Conservation (phyloP, 2,113 vertebrate species). For the Eulemur rufifrons region DNA sequence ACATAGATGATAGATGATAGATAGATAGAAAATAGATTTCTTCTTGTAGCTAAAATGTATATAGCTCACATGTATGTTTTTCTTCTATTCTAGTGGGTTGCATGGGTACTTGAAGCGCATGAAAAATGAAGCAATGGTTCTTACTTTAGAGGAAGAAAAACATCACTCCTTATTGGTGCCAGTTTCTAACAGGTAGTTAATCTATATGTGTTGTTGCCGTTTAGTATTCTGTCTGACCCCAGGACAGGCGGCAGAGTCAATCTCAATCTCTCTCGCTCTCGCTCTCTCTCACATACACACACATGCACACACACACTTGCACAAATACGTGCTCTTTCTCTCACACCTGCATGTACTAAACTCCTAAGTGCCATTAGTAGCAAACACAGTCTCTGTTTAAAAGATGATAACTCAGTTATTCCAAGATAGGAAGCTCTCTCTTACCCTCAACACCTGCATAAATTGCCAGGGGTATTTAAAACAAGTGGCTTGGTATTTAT, state of each 20-base stretch:
- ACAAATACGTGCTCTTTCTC: not conserved
- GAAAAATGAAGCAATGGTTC: constrained; percentile 42
- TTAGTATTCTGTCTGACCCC: not conserved
- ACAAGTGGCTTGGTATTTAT: constrained; percentile 56
- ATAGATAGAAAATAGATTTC: not conserved
- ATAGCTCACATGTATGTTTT: not conserved
- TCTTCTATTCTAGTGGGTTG: not conserved
- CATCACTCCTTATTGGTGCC: not conserved
- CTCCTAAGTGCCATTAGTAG: constrained; percentile 38
- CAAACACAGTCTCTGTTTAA: constrained; percentile 68
- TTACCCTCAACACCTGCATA: constrained; percentile 76
- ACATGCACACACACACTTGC: not conserved
- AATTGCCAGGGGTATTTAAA: constrained; percentile 67
- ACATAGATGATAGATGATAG: not conserved
- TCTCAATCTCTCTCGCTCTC: not conserved
- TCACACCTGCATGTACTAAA: constrained; percentile 1
- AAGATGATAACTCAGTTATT: constrained; percentile 67
- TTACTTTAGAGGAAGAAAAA: not conserved
- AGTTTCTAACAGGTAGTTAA: constrained; percentile 25
- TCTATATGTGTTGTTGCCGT: not conserved
- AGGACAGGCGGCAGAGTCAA: not conserved
- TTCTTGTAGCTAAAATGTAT: not conserved
- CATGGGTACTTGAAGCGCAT: not conserved
- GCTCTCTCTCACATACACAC: too few species aligned
- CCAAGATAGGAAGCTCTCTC: constrained; percentile 61